These are phyloP conservation scores for Tachina fera DNA, from an alignment of 2,888 invertebrate genomes.

Conservation along the genomic window DNA sequence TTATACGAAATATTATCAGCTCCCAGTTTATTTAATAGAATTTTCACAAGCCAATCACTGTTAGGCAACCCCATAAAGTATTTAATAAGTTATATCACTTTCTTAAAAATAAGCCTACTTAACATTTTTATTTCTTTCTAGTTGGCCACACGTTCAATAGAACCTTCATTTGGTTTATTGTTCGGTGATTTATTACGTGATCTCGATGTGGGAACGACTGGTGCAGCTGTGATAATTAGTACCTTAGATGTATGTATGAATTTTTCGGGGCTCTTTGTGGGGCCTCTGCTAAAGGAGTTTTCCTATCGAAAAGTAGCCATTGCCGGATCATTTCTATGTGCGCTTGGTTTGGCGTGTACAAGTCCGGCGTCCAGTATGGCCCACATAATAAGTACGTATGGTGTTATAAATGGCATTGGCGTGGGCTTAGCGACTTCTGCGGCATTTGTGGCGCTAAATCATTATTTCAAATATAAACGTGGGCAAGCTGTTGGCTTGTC, in stretches of 20 bases:
- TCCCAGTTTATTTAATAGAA: not conserved
- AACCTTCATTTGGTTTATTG: constrained; percentile 91
- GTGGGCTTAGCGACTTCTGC: constrained; percentile 90
- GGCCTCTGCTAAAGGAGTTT: constrained; percentile 89
- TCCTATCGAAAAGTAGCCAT: constrained; percentile 89
- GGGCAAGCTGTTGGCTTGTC: constrained; percentile 92
- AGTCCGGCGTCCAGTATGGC: constrained; percentile 88
- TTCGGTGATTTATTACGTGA: constrained; percentile 89
- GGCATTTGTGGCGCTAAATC: constrained; percentile 90
- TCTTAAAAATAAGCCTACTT: not conserved
- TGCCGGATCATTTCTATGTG: constrained; percentile 87
- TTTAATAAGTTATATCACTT: not conserved
- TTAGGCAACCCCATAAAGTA: not conserved
- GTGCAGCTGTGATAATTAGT: constrained; percentile 90
- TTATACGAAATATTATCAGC: too few relatives aligned
- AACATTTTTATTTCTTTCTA: constrained; percentile 76
- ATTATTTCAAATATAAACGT: constrained; percentile 89
- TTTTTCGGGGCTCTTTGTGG: constrained; percentile 90
- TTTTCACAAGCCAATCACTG: not conserved
- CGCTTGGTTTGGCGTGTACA: constrained; percentile 87
- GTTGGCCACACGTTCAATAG: constrained; percentile 91
- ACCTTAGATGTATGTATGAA: constrained; percentile 90
- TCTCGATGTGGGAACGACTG: constrained; percentile 89
- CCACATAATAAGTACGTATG: constrained; percentile 88
- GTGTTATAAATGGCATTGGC: constrained; percentile 90